These are phyloP conservation scores for Diogma glabrata DNA, from an alignment of 2,888 invertebrate genomes.

Conservation along the genomic window DNA sequence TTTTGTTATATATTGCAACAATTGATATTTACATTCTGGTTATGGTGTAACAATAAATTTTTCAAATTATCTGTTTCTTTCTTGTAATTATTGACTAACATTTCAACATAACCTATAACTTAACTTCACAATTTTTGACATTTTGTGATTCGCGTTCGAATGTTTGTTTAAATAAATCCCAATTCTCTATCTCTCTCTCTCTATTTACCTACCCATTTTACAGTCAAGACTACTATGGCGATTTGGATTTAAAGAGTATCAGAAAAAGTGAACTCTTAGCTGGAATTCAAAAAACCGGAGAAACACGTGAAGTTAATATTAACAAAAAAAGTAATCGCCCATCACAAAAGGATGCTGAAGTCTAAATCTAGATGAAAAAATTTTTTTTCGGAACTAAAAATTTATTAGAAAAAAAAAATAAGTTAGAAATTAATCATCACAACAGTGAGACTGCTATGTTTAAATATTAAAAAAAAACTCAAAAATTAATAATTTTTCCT, in stretches of 20 bases:
- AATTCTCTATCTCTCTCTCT: constrained; percentile 13
- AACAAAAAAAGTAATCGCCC: constrained; percentile 5
- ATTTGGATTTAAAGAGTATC: constrained; percentile 88
- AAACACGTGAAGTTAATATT: constrained; percentile 27
- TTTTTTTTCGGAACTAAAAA: constrained; percentile 32
- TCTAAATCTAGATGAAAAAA: too few relatives aligned
- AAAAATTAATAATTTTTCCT: too few relatives aligned
- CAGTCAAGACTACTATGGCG: constrained; percentile 96
- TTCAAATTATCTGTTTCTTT: too few relatives aligned
- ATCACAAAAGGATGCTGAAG: constrained; percentile 17
- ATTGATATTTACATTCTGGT: too few relatives aligned
- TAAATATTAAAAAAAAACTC: constrained; percentile 6
- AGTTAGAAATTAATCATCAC: constrained; percentile 14
- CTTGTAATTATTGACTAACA: too few relatives aligned
- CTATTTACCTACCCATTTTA: constrained; percentile 34
- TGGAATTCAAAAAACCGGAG: constrained; percentile 56
- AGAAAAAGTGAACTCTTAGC: constrained; percentile 85
- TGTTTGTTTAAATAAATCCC: constrained; percentile 13
- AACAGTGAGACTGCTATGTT: constrained; percentile 19
- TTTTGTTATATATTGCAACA: too few relatives aligned
- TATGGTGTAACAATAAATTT: too few relatives aligned
- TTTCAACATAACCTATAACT: too few relatives aligned
- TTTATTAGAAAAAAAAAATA: constrained; percentile 24
- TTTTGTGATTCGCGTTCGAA: constrained; percentile 11
- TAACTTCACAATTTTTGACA: constrained; percentile 3